These are phyloP conservation scores for Colistium nudipinnis DNA, from an alignment of 2,113 vertebrate species.

Conservation along the genomic window DNA sequence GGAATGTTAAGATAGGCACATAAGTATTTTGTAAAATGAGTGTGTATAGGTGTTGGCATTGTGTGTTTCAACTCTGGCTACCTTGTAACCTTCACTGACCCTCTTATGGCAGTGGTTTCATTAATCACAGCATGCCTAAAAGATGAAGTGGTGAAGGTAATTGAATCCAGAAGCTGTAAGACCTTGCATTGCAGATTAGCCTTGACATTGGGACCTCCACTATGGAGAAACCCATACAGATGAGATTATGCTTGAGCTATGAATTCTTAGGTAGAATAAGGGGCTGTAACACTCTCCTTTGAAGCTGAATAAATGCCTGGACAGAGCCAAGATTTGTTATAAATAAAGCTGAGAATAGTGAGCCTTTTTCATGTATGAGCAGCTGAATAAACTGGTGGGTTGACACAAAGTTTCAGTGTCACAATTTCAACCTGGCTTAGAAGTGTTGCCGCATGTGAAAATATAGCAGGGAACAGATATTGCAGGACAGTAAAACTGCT, in stretches of 20 bases:
- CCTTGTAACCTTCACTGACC: constrained; percentile 58
- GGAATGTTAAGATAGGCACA: constrained; percentile 10
- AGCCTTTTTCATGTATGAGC: neutral
- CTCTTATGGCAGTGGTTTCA: constrained; percentile 44
- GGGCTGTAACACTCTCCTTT: constrained; percentile 19
- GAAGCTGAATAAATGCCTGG: constrained; percentile 4
- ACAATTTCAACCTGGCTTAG: neutral
- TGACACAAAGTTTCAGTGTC: neutral
- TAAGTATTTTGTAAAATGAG: constrained; percentile 16
- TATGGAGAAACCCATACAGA: constrained; percentile 17
- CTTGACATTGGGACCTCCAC: constrained; percentile 52
- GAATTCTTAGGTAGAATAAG: constrained; percentile 25
- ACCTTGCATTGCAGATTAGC: constrained; percentile 54
- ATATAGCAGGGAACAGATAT: neutral
- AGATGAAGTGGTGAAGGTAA: constrained; percentile 58
- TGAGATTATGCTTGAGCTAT: constrained; percentile 42
- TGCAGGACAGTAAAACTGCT: no score
- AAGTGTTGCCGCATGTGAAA: constrained; percentile 7
- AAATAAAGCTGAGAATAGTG: neutral
- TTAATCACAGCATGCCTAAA: constrained; percentile 63
- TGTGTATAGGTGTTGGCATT: neutral
- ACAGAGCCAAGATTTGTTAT: constrained; percentile 12
- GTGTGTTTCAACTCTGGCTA: constrained; percentile 16
- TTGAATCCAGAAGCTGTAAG: constrained; percentile 63
- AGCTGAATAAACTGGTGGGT: neutral